These are phyloP conservation scores for Henicopernis longicauda DNA, from an alignment of 2,113 vertebrate genomes.

Conservation along the genomic window DNA sequence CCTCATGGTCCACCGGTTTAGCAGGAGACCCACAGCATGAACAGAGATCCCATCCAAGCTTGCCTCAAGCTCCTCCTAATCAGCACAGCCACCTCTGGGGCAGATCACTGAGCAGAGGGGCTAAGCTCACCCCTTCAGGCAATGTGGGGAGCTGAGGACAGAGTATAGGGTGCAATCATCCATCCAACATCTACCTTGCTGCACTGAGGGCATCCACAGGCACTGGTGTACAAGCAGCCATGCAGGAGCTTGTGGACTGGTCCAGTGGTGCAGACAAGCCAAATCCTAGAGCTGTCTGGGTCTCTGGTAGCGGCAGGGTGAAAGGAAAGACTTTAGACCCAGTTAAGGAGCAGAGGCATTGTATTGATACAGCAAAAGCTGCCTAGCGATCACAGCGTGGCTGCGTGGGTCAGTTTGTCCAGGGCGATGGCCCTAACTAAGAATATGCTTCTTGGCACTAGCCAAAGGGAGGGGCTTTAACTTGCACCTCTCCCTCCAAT, in stretches of 20 bases:
- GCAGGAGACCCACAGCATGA: neutral
- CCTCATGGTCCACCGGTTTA: neutral
- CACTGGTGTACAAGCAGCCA: neutral
- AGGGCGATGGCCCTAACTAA: neutral
- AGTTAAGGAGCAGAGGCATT: neutral
- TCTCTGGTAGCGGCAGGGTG: neutral
- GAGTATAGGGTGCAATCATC: neutral
- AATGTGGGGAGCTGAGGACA: neutral
- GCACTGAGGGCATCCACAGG: neutral
- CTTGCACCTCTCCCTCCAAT: neutral
- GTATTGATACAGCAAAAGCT: neutral
- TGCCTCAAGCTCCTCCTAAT: neutral
- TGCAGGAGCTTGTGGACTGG: neutral
- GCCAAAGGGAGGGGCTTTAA: neutral
- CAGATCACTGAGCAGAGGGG: neutral
- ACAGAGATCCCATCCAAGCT: neutral
- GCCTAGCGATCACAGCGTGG: rapidly evolving
- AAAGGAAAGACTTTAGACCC: neutral
- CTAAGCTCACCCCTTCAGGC: neutral
- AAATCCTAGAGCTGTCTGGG: neutral
- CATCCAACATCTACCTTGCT: neutral
- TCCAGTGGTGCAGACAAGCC: neutral
- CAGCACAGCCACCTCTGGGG: neutral
- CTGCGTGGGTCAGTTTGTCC: rapidly evolving
- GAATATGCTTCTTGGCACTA: neutral